Percentiles rank a stretch among this genome's conserved stretches.
These are phyloP conservation scores for Sisor rabdophorus DNA, from an alignment of 2,113 vertebrate species.

Conservation along the genomic window DNA sequence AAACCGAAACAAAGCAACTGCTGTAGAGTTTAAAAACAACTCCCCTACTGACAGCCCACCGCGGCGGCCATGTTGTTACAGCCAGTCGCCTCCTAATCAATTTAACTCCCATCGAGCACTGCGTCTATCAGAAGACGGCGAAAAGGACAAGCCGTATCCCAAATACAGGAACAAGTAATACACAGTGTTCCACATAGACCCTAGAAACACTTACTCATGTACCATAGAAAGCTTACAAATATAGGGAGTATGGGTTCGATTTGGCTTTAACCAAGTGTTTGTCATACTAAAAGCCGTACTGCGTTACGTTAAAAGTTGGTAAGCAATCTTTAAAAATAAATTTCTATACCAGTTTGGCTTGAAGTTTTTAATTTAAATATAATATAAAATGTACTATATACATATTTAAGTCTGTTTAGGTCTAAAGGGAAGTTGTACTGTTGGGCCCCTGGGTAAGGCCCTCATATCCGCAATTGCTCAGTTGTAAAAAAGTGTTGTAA, in stretches of 20 bases:
- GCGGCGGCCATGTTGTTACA: slow-evolving; percentile 63
- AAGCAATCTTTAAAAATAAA: not conserved
- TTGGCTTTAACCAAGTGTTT: not conserved
- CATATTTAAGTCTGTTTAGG: too few relatives aligned
- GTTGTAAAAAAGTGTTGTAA: too few relatives aligned
- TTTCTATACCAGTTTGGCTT: not conserved
- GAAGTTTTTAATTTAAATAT: not conserved
- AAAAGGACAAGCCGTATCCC: not conserved
- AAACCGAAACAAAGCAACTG: slow-evolving; percentile 15
- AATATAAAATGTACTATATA: not conserved
- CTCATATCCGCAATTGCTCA: too few relatives aligned
- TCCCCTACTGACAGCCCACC: slow-evolving; percentile 50
- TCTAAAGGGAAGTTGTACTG: too few relatives aligned
- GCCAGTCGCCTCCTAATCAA: slow-evolving; percentile 50
- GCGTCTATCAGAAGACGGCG: slow-evolving; percentile 61
- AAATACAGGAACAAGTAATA: not conserved
- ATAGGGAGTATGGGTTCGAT: not conserved
- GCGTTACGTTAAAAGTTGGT: not conserved
- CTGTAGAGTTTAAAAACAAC: slow-evolving; percentile 51
- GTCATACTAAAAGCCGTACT: slow-evolving; percentile 13
- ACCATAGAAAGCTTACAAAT: not conserved
- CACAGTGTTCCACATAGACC: not conserved
- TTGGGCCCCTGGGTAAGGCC: too few relatives aligned
- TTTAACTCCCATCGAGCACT: slow-evolving; percentile 60
- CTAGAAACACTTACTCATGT: too few relatives aligned